Evolutionary conservation across 2,888 invertebrate species (phyloP), one percentile per base, ranked within the genome.

Genomic region (Campoplex capitator): DNA sequence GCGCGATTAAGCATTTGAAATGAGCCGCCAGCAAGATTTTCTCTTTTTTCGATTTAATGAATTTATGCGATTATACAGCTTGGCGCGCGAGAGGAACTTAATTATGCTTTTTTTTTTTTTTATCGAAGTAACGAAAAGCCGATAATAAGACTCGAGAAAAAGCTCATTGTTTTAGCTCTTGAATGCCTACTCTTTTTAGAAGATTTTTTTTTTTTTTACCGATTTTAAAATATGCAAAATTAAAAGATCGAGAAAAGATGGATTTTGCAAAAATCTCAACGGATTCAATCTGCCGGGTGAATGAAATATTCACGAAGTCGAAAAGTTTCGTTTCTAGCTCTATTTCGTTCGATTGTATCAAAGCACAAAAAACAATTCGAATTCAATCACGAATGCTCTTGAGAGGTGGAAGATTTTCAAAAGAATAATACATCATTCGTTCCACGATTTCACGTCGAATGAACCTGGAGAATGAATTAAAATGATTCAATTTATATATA

Each of bases 1-100:
- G 62, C 62, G 32, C 75, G 79, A 87, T 79, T 58, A 87, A 87
- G 87, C 87, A 82, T 87, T 84, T 83, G 75, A 84, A 75, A 84
- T 67, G 84, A 87, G 87, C 75, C 79, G 82, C 82, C 71, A 54
- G 62, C 23, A 38, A 62, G 16, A 28, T 58, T 75, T 81, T 85
- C 48, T 56, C 68, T 54, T 23, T 54, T 73, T 28, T 80, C 62
- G 65, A 16, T 32, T 62, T 7, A 6, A 62, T 62, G 62, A 62
- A 62, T 84, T 75, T 77, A 79, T 77, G 51, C 73, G 62, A 82
- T 68, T 67, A 85, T 78, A 82, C 81, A 82, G 62, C 74, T 35
- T 81, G 77, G 65, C 81, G 85, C 71, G 71, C 32, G 62, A 62
- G 62, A 62, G 68, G 56, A 70, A 45, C n/a, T 13, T 58, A n/a